phyloP scores from a whole-genome alignment of 2,888 invertebrate species.

The Mechanitis mazaeus region DNA sequence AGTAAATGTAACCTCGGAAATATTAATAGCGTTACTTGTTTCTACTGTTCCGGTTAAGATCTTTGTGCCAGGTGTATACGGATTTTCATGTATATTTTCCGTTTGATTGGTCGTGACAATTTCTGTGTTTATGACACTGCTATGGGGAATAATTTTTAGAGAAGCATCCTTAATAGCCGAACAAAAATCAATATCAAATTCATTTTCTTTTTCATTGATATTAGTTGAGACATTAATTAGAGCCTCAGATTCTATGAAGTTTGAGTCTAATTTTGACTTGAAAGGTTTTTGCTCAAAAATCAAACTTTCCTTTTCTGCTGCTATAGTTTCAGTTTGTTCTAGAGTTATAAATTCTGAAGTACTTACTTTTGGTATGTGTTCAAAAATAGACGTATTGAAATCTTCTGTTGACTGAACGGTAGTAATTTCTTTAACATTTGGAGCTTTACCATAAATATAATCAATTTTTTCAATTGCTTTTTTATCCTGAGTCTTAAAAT shows the following conservation, averaged over 20 bases:
- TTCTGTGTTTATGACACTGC: slow-evolving; percentile 54
- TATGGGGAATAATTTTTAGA: slow-evolving; percentile 52
- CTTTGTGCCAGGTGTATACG: slow-evolving; percentile 41
- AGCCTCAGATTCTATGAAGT: slow-evolving; percentile 74
- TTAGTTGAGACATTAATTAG: slow-evolving; percentile 74
- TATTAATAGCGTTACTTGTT: slow-evolving; percentile 45
- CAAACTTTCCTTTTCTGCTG: slow-evolving; percentile 70
- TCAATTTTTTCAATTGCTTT: slow-evolving; percentile 53
- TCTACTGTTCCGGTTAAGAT: slow-evolving; percentile 34
- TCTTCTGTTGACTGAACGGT: slow-evolving; percentile 49
- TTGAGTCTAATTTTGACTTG: slow-evolving; percentile 57
- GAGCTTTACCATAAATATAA: slow-evolving; percentile 62
- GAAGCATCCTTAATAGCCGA: slow-evolving; percentile 42
- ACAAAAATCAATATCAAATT: slow-evolving; percentile 47
- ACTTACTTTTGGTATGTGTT: slow-evolving; percentile 41
- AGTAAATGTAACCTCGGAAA: slow-evolving; percentile 48
- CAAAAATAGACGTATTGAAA: slow-evolving; percentile 42
- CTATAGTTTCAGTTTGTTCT: slow-evolving; percentile 67
- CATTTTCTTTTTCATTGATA: slow-evolving; percentile 74
- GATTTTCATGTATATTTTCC: slow-evolving; percentile 47
- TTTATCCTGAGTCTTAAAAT: slow-evolving; percentile 57
- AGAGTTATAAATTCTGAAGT: slow-evolving; percentile 59
- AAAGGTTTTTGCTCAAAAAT: slow-evolving; percentile 42
- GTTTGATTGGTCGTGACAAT: slow-evolving; percentile 44
- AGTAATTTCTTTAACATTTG: slow-evolving; percentile 55